A percentile compares a stretch with the other conserved stretches of the same genome.
Conservation (phyloP, 1,140 invertebrate species). For the Hypothenemus hampei region DNA sequence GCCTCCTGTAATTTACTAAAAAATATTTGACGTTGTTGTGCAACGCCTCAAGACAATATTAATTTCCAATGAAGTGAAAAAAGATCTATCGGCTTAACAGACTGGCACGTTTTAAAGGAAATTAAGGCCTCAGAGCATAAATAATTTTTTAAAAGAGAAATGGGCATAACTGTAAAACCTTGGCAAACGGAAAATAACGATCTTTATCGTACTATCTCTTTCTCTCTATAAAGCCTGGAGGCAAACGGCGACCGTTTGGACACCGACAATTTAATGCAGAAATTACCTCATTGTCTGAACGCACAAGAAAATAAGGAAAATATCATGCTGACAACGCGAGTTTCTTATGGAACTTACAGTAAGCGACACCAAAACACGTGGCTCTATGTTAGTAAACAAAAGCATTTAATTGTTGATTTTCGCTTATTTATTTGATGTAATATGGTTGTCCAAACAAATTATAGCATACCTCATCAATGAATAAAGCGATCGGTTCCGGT, state of each 20-base stretch:
- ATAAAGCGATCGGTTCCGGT: no score
- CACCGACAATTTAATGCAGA: slow-evolving; percentile 11
- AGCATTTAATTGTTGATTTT: no score
- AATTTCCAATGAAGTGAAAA: slow-evolving; percentile 5
- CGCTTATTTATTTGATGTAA: no score
- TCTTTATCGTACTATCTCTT: slow-evolving; percentile 26
- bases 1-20: no score
- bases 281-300: slow-evolving; percentile 22
- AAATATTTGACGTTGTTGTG: no score
- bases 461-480: no score
- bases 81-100: slow-evolving; percentile 9
- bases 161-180: slow-evolving; percentile 23
- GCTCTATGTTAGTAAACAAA: no score
- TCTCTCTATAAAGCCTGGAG: slow-evolving; percentile 10
- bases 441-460: no score
- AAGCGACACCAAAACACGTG: no score
- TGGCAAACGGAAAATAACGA: slow-evolving; percentile 20
- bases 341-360: no score
- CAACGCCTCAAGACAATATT: slow-evolving; percentile 2
- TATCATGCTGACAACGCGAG: no score
- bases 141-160: slow-evolving; percentile 20
- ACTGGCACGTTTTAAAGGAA: slow-evolving; percentile 22
- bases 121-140: slow-evolving; percentile 20
- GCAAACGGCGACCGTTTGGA: not conserved
- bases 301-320: not conserved